Base-by-base conservation (phyloP, 2,797 vertebrate species). In the Hoplostethus mediterraneus region DNA sequence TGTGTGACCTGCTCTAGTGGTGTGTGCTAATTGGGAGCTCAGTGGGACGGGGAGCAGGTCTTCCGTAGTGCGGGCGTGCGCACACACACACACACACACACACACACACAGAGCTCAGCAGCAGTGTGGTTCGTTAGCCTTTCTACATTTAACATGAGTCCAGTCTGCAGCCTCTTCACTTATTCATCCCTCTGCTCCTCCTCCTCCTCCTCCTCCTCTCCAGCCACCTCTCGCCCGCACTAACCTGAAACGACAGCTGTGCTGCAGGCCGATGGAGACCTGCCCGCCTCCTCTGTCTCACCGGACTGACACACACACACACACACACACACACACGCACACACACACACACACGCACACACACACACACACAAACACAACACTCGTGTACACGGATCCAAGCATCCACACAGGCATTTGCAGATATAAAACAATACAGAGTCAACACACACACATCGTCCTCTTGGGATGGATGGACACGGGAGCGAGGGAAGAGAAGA, bases 61-160 rank as follows among this genome's bases (percentile, higher is more conserved):
- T 76, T 86, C 80, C 11, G 65, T 67, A 74, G 79, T 63, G 75
- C 73, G 67, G 40, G 52, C 81, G 63, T 67, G 81, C 65, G 71
- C 93, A 93, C 89, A 90, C 91, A 90, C 40, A 78, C 36, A 73
- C 14, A 66, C 31, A 77, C 49, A 66, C 12, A 58, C n/a, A 66
- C 10, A 67, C 13, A 53, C 53, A 79, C 88, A 89, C 83, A 93
- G 89, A 95, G 95, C 95, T 95, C 94, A 95, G 92, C 93, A 89
- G 92, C 91, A 89, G 92, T 94, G 91, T 94, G 93, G 95, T 94
- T 94, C 84, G 94, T 96, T 96, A 96, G 96, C 93, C 93, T 96
- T 96, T 95, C 94, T 96, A 95, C 95, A 97, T 96, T 91, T 96
- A 96, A 96, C 95, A 96, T 94, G 95, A 94, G 95, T 93, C 91